Evolutionary conservation across 2,797 vertebrate genomes (phyloP).

Genomic region (Rhincodon typus): DNA sequence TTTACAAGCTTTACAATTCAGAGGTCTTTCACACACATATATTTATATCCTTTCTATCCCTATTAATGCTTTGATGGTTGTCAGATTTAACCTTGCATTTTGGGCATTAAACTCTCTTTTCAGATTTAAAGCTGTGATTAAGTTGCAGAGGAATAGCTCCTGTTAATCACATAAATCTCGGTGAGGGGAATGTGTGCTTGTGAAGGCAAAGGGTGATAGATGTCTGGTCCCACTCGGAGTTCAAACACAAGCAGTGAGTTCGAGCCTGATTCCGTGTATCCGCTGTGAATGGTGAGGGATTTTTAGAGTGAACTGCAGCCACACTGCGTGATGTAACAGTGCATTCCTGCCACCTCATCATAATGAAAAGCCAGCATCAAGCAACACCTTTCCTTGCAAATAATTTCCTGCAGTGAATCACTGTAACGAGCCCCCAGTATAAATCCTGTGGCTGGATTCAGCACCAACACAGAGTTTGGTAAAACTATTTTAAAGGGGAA

Average conservation of each 20-base stretch:
- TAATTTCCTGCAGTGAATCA: background rate
- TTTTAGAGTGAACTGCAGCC: background rate
- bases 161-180: background rate
- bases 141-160: background rate
- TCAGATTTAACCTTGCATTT: background rate
- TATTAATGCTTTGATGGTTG: background rate
- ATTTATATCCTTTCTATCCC: background rate
- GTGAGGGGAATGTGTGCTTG: background rate
- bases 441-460: background rate
- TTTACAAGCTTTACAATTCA: background rate
- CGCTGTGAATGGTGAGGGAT: background rate
- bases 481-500: background rate
- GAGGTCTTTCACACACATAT: background rate
- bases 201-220: background rate
- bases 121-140: constrained; percentile 14
- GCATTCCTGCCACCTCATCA: background rate
- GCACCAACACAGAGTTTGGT: background rate
- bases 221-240: background rate
- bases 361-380: background rate
- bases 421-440: too few relatives aligned
- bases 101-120: background rate
- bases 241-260: background rate
- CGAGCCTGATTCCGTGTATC: background rate
- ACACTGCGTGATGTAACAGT: too few relatives aligned
- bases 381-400: background rate